A percentile compares a stretch with the other conserved stretches of the same genome.
These are phyloP conservation scores for Aulostomus chinensis DNA, from an alignment of 2,797 vertebrate species.

Conservation along the genomic window DNA sequence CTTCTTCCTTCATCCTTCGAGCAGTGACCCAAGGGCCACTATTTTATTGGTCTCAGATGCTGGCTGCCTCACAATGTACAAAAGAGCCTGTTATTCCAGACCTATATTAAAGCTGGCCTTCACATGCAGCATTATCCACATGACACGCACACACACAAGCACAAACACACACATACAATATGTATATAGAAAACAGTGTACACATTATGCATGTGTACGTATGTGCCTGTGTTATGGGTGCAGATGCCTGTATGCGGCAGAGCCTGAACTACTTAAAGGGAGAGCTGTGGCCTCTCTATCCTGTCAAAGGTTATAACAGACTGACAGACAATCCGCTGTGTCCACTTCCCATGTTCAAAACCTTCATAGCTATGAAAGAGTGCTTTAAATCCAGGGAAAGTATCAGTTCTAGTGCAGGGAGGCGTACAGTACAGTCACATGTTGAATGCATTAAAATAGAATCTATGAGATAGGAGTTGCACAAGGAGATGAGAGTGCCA, in stretches of 20 bases:
- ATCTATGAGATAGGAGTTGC: slow-evolving; percentile 42
- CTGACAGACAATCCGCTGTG: slow-evolving; percentile 49
- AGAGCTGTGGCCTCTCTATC: slow-evolving; percentile 46
- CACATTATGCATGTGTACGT: slow-evolving; percentile 31
- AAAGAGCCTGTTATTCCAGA: slow-evolving; percentile 85
- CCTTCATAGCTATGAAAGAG: slow-evolving; percentile 44
- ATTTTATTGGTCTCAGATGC: slow-evolving; percentile 88
- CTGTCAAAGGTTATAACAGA: slow-evolving; percentile 51
- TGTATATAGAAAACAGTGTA: too few species aligned
- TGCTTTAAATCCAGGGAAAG: slow-evolving; percentile 37
- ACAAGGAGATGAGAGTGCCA: slow-evolving; percentile 25
- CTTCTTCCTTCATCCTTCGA: slow-evolving; percentile 83
- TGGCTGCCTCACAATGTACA: slow-evolving; percentile 84
- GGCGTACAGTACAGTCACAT: slow-evolving; percentile 45
- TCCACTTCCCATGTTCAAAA: slow-evolving; percentile 37
- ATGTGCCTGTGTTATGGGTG: slow-evolving; percentile 37
- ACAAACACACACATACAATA: slow-evolving; percentile 30
- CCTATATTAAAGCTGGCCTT: slow-evolving; percentile 82
- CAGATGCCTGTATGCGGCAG: slow-evolving; percentile 40
- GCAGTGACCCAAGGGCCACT: slow-evolving; percentile 82
- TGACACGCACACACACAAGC: slow-evolving; percentile 40
- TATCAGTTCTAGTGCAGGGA: slow-evolving; percentile 43
- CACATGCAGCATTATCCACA: slow-evolving; percentile 70
- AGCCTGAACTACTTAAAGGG: slow-evolving; percentile 27
- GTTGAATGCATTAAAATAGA: slow-evolving; percentile 59